A percentile compares a stretch with the other conserved stretches of the same genome.
Evolutionary conservation across 2,888 invertebrate species (phyloP).

Genomic region (Maniola hyperantus): DNA sequence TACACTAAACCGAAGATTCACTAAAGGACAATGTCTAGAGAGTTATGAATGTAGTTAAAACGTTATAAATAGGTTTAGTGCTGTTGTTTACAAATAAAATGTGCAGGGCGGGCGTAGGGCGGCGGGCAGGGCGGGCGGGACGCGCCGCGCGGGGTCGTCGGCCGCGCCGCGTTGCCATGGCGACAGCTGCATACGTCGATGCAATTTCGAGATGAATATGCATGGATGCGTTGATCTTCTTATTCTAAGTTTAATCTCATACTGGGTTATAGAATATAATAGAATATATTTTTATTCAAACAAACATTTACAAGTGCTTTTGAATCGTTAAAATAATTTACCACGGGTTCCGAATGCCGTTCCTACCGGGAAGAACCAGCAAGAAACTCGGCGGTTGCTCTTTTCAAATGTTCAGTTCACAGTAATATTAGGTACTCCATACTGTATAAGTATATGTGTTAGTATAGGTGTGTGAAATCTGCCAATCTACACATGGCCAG

Average conservation of each 20-base stretch:
- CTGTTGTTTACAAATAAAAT: constrained; percentile 51
- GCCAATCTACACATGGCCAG: too few species aligned
- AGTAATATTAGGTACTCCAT: too few species aligned
- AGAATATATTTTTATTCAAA: too few species aligned
- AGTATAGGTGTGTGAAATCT: too few species aligned
- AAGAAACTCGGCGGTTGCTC: too few species aligned
- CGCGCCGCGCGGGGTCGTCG: constrained; percentile 43
- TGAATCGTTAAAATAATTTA: too few species aligned
- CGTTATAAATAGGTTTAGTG: constrained; percentile 42
- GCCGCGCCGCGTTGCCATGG: constrained; percentile 41
- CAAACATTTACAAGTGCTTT: too few species aligned
- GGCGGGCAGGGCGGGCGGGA: constrained; percentile 45
- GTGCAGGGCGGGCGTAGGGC: constrained; percentile 50
- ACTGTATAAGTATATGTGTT: too few species aligned
- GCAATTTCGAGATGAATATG: constrained; percentile 20
- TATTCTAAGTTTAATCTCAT: neutral
- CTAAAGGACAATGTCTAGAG: constrained; percentile 8
- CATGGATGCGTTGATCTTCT: neutral
- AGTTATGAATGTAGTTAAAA: constrained; percentile 22
- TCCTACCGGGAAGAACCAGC: too few species aligned
- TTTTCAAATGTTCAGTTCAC: too few species aligned
- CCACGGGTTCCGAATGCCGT: too few species aligned
- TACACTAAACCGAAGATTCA: neutral
- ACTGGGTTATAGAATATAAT: too few species aligned
- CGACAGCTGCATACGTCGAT: constrained; percentile 37